phyloP scores from a whole-genome alignment of 2,113 vertebrate genomes.

The Gymnocephalus cernua region DNA sequence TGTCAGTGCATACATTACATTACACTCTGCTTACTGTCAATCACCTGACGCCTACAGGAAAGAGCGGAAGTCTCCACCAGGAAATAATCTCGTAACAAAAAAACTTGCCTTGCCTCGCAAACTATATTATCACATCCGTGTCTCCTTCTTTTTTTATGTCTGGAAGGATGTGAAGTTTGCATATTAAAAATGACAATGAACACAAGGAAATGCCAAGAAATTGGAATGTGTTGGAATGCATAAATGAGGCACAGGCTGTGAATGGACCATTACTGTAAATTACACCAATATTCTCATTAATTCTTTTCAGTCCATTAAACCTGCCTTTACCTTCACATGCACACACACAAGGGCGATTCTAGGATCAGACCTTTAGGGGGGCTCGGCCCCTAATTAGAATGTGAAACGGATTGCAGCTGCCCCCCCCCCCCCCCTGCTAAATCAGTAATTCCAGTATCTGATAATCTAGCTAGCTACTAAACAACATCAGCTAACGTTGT shows the following conservation, averaged over 20 bases:
- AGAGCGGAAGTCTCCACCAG: slow-evolving; percentile 13
- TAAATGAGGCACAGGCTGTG: neutral
- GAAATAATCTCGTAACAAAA: slow-evolving; percentile 26
- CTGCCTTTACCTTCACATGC: slow-evolving; percentile 17
- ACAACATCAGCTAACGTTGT: no score
- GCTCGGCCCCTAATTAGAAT: no score
- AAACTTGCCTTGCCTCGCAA: slow-evolving; percentile 2
- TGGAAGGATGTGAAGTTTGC: neutral
- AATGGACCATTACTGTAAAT: slow-evolving; percentile 20
- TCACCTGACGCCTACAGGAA: slow-evolving; percentile 56
- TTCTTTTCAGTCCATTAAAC: slow-evolving; percentile 38
- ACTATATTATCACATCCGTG: neutral
- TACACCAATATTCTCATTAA: neutral
- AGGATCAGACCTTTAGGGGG: no score
- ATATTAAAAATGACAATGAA: slow-evolving; percentile 6
- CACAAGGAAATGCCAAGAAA: neutral
- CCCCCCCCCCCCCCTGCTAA: no score
- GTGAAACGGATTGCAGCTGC: no score
- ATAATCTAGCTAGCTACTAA: no score
- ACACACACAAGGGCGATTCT: neutral
- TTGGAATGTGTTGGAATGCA: neutral
- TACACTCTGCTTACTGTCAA: slow-evolving; percentile 57
- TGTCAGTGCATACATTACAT: slow-evolving; percentile 37
- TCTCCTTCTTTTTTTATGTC: neutral
- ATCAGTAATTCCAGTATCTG: no score